Evolutionary conservation across 2,797 vertebrate species (phyloP).

Genomic region (Coccyzus lansbergi): DNA sequence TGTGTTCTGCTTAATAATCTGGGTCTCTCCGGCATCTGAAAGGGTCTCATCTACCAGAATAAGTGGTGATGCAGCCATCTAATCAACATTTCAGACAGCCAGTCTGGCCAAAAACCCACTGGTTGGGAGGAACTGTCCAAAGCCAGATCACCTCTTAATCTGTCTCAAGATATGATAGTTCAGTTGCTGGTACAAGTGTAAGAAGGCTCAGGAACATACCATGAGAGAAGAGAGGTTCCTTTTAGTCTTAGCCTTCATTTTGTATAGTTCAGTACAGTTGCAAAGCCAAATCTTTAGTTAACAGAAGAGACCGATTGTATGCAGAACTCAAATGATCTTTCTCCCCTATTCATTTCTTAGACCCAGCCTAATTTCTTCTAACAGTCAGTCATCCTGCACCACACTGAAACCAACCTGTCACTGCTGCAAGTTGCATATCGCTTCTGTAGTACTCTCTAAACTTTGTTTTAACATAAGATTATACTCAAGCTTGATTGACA

Average conservation of each 20-base stretch:
- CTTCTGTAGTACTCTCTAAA: neutral
- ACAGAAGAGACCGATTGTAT: neutral
- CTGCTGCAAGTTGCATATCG: neutral
- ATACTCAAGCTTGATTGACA: neutral
- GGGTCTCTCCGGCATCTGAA: neutral
- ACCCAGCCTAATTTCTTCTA: neutral
- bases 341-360: neutral
- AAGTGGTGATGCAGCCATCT: neutral
- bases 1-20: neutral
- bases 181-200: neutral
- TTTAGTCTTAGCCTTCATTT: neutral
- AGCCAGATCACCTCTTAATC: neutral
- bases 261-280: neutral
- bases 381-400: neutral
- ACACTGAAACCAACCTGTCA: neutral
- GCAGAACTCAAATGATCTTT: neutral
- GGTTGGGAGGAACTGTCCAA: neutral
- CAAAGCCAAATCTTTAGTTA: neutral
- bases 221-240: neutral
- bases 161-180: neutral
- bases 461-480: neutral
- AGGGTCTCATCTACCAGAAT: neutral
- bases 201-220: neutral
- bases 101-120: neutral
- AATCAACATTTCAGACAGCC: neutral